Evolutionary conservation across 2,797 vertebrate genomes (phyloP).

Genomic region (Pipistrellus pipistrellus): DNA sequence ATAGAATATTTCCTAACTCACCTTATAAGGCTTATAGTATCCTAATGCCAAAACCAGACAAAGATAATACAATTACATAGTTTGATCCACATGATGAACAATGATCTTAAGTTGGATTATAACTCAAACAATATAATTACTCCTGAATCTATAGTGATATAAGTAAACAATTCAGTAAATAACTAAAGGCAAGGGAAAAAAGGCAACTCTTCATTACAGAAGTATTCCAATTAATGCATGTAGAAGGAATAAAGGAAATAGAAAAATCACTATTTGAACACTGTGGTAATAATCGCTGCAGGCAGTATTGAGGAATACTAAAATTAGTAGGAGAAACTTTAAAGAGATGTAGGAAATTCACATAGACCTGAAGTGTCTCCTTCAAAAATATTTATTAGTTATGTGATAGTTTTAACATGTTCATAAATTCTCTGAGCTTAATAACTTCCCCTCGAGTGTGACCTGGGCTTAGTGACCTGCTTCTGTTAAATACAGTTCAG

Average conservation of each 20-base stretch:
- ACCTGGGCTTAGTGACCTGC: not conserved
- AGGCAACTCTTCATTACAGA: not conserved
- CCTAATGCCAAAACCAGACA: not conserved
- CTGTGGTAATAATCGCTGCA: not conserved
- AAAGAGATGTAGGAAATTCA: not conserved
- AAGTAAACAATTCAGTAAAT: not conserved
- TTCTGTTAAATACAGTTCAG: not conserved
- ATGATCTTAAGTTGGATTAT: not conserved
- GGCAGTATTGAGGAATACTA: not conserved
- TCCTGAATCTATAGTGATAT: not conserved
- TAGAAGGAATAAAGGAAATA: not conserved
- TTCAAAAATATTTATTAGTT: not conserved
- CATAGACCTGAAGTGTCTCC: not conserved
- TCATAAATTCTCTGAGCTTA: not conserved
- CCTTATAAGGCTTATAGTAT: not conserved
- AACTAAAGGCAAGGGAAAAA: not conserved
- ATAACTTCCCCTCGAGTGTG: not conserved
- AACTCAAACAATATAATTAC: not conserved
- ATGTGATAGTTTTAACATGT: not conserved
- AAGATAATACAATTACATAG: not conserved
- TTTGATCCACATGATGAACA: not conserved
- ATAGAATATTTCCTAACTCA: not conserved
- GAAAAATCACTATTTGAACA: not conserved
- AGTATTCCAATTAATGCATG: not conserved
- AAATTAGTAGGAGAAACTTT: not conserved